phyloP scores from a whole-genome alignment of 2,797 vertebrate species.

The Synanceia verrucosa region DNA sequence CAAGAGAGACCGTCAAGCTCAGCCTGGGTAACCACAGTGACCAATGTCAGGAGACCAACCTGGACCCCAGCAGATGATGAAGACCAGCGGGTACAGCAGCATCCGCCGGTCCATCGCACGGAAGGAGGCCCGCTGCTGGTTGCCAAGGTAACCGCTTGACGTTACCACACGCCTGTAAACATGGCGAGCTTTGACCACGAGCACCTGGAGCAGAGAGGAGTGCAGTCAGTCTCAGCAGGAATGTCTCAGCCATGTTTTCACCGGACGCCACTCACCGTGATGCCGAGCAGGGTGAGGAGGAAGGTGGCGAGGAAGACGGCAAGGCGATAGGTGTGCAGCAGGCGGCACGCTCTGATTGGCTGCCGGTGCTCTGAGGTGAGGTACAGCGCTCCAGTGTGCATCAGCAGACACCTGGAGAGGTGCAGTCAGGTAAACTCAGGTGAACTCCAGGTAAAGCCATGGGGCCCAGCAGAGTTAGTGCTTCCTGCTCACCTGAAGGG shows the following conservation, averaged over 20 bases:
- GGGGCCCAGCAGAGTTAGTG: too few relatives aligned
- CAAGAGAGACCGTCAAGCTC: neutral
- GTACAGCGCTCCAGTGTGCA: slow-evolving; percentile 80
- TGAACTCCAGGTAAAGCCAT: too few relatives aligned
- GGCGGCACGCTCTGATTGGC: slow-evolving; percentile 68
- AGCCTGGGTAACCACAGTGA: neutral
- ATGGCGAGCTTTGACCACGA: slow-evolving; percentile 81
- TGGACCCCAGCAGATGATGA: slow-evolving; percentile 91
- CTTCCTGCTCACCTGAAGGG: slow-evolving; percentile 83
- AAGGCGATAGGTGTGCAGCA: slow-evolving; percentile 80
- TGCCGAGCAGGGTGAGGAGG: slow-evolving; percentile 82
- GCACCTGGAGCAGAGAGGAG: slow-evolving; percentile 70
- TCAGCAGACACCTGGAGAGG: slow-evolving; percentile 86
- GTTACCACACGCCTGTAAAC: slow-evolving; percentile 86
- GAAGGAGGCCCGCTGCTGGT: slow-evolving; percentile 86
- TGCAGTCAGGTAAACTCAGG: neutral
- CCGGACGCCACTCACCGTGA: slow-evolving; percentile 79
- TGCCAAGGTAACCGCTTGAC: slow-evolving; percentile 85
- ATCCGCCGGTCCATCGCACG: slow-evolving; percentile 83
- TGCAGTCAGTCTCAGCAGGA: neutral
- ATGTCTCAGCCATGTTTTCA: neutral
- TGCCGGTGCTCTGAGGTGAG: slow-evolving; percentile 23
- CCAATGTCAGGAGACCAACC: slow-evolving; percentile 68
- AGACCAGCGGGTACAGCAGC: slow-evolving; percentile 85
- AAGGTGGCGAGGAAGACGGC: slow-evolving; percentile 85